phyloP scores from a whole-genome alignment of 2,113 vertebrate genomes.

The Procavia capensis region DNA sequence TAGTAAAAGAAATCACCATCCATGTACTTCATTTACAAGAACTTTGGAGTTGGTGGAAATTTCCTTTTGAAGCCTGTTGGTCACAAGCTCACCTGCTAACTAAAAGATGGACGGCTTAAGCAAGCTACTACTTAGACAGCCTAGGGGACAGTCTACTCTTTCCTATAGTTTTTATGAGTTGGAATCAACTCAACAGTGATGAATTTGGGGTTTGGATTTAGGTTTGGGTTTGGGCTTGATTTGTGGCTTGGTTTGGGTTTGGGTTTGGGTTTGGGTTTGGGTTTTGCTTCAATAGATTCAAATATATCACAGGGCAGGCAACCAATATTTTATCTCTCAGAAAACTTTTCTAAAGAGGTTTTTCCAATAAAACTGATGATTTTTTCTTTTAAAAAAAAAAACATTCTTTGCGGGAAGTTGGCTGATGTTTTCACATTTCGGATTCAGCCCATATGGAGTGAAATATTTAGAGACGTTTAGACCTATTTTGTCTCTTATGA shows the following conservation, averaged over 20 bases:
- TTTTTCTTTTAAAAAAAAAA: conserved; percentile 56
- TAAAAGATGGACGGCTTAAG: too few relatives aligned
- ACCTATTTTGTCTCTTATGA: conserved; percentile 53
- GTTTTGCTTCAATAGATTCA: background rate
- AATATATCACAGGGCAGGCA: background rate
- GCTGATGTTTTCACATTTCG: conserved; percentile 64
- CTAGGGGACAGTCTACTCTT: too few relatives aligned
- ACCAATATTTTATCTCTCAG: background rate
- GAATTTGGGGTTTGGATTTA: background rate
- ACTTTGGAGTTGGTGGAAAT: background rate
- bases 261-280: background rate
- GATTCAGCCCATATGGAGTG: conserved; percentile 41
- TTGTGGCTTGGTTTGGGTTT: too few relatives aligned
- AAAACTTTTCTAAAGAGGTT: conserved; percentile 25
- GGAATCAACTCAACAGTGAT: too few relatives aligned
- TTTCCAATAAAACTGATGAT: conserved; percentile 64
- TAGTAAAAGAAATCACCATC: background rate
- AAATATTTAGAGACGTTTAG: conserved; percentile 74
- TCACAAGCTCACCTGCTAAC: too few relatives aligned
- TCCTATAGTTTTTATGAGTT: too few relatives aligned
- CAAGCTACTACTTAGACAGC: too few relatives aligned
- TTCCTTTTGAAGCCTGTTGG: background rate
- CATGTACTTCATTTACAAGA: background rate
- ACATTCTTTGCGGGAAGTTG: conserved; percentile 36
- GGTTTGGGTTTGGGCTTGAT: background rate